Evolutionary conservation across 2,113 vertebrate species (phyloP).

Genomic region (Zosterops japonicus): DNA sequence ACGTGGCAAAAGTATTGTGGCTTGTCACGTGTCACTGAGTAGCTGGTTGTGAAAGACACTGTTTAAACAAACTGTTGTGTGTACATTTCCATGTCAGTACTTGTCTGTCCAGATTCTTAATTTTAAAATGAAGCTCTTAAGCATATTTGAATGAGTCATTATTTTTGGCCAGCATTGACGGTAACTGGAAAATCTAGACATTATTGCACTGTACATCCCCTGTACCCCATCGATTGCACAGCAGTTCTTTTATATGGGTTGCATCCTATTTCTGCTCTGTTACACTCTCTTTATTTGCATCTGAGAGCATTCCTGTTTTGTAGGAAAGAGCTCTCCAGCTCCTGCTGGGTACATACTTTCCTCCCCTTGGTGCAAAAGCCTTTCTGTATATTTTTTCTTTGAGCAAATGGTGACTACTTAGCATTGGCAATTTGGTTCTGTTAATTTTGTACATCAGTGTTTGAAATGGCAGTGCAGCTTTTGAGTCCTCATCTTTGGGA

Average conservation of each 20-base stretch:
- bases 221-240: not conserved
- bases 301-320: not conserved
- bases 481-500: not conserved
- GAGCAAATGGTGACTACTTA: not conserved
- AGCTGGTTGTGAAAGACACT: conserved; percentile 41
- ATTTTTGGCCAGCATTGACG: not conserved
- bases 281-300: not conserved
- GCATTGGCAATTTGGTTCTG: not conserved
- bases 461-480: not conserved
- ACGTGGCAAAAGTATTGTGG: not conserved
- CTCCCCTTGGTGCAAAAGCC: not conserved
- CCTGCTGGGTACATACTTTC: not conserved
- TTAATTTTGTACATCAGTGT: not conserved
- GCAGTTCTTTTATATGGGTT: not conserved
- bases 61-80: conserved; percentile 43
- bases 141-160: conserved; percentile 26
- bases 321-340: not conserved
- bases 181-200: not conserved
- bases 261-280: not conserved
- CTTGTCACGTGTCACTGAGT: not conserved
- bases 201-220: not conserved
- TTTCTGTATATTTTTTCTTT: not conserved
- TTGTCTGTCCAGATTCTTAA: conserved; percentile 36
- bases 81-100: conserved; percentile 39
- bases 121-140: conserved; percentile 23